These are phyloP conservation scores for Anguilla rostrata DNA, from an alignment of 2,113 vertebrate species.

Conservation along the genomic window DNA sequence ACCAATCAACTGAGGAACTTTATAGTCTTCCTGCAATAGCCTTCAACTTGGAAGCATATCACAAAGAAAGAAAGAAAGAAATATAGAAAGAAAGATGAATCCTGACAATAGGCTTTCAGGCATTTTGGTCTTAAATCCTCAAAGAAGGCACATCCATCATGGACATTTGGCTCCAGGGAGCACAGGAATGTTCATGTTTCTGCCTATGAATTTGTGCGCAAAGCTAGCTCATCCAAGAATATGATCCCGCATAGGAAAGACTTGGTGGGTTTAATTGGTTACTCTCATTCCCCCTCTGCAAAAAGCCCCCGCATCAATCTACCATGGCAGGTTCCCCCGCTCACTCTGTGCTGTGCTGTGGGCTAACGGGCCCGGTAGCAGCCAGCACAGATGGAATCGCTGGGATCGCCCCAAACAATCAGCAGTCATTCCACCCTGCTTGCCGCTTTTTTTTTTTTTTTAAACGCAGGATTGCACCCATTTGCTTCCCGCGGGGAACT, in stretches of 20 bases:
- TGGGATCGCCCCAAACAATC: constrained; percentile 28
- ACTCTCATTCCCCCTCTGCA: background rate
- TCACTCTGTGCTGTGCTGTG: constrained; percentile 21
- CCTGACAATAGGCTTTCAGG: background rate
- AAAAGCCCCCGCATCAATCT: constrained; percentile 22
- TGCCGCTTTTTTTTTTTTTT: constrained; percentile 21
- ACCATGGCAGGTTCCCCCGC: background rate
- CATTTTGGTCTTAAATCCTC: background rate
- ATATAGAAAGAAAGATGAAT: background rate
- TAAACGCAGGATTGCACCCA: constrained; percentile 33
- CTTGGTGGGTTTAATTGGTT: background rate
- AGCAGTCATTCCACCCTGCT: background rate
- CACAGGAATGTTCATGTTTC: background rate
- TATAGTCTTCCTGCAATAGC: background rate
- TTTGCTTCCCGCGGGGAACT: constrained; percentile 45
- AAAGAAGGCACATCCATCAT: background rate
- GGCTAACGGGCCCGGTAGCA: constrained; percentile 34
- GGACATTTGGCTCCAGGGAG: background rate
- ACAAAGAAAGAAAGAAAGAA: background rate
- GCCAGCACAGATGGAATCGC: constrained; percentile 46
- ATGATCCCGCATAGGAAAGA: background rate
- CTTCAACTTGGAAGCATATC: background rate
- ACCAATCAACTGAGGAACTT: background rate
- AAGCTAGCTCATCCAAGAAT: background rate
- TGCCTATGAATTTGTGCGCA: background rate